Evolutionary conservation across 2,113 vertebrate species (phyloP), one percentile per base, ranked within the genome.

Genomic region (Monopterus albus): DNA sequence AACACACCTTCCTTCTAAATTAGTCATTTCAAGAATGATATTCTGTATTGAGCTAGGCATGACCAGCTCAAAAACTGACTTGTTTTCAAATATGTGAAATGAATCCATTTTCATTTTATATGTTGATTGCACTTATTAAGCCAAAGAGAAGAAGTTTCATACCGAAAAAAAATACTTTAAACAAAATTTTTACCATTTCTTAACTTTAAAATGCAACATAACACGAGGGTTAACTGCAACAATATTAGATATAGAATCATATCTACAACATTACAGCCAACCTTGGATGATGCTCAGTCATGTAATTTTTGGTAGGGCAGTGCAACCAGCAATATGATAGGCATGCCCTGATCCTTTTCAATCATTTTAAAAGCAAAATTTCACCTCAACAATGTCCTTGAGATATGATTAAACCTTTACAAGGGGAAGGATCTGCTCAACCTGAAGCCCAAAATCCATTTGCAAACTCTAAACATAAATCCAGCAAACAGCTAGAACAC

Each of bases 351-450:
- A 82, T 58, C 53, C 64, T 56, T 49, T 49, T 33, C 75, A 88
- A 79, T 78, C 71, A 72, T 50, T 78, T 75, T 78, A 82, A 87
- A 87, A 83, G 80, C 78, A 78, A 43, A 68, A 45, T 59, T 63
- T 56, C 14, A 23, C 20, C 53, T 18, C 53, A 55, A 71, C 60
- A 33, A 57, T 43, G 5, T 23, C 21, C 35, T 20, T 1, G 3
- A 75, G 58, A 78, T 63, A 63, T 78, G 49, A 56, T 29, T 57
- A 70, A 78, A 73, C 42, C 65, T 64, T 72, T 14, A 66, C 15
- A 23, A 52, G 42, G 57, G 63, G 38, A 72, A 63, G 60, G 42
- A 59, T 15, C 20, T 8, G 42, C 29, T 58, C 35, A 56, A 20
- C 28, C 15, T 31, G 65, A 20, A 64, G 33, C 23, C 14, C 12